phyloP scores from a whole-genome alignment of 2,797 vertebrate species.

The Lepilemur septentrionalis region DNA sequence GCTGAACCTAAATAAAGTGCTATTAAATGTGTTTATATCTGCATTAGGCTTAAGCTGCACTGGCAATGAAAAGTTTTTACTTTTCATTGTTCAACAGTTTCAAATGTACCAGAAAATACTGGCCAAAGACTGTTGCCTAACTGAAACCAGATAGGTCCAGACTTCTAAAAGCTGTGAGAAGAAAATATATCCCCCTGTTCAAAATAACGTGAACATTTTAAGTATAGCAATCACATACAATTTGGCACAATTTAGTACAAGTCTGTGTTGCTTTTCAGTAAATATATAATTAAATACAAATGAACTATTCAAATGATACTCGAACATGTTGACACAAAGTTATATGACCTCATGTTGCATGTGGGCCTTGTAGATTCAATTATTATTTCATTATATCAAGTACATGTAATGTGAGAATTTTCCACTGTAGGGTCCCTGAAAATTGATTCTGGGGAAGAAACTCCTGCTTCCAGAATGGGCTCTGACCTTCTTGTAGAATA shows the following conservation, averaged over 20 bases:
- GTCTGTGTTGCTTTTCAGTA: slow-evolving; percentile 56
- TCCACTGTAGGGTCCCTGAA: slow-evolving; percentile 20
- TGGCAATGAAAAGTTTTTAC: slow-evolving; percentile 75
- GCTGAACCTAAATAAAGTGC: slow-evolving; percentile 76
- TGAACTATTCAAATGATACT: slow-evolving; percentile 33
- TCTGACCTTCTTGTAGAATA: slow-evolving; percentile 36
- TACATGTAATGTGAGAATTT: background rate
- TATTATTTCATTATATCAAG: slow-evolving; percentile 65
- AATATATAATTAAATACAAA: slow-evolving; percentile 55
- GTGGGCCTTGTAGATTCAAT: slow-evolving; percentile 34
- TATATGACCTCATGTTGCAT: background rate
- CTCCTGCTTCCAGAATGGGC: slow-evolving; percentile 25
- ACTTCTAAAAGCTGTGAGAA: slow-evolving; percentile 67
- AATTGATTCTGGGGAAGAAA: slow-evolving; percentile 54
- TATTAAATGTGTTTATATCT: slow-evolving; percentile 79
- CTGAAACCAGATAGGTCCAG: slow-evolving; percentile 82
- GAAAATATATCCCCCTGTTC: slow-evolving; percentile 72
- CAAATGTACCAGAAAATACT: slow-evolving; percentile 80
- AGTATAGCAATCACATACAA: slow-evolving; percentile 55
- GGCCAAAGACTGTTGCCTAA: slow-evolving; percentile 75
- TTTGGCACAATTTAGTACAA: slow-evolving; percentile 52
- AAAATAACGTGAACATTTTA: slow-evolving; percentile 70
- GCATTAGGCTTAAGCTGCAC: slow-evolving; percentile 61
- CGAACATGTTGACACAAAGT: slow-evolving; percentile 27
- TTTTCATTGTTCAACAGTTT: slow-evolving; percentile 80